These are phyloP conservation scores for Alexandromys fortis DNA, from an alignment of 2,113 vertebrate genomes.

Conservation along the genomic window DNA sequence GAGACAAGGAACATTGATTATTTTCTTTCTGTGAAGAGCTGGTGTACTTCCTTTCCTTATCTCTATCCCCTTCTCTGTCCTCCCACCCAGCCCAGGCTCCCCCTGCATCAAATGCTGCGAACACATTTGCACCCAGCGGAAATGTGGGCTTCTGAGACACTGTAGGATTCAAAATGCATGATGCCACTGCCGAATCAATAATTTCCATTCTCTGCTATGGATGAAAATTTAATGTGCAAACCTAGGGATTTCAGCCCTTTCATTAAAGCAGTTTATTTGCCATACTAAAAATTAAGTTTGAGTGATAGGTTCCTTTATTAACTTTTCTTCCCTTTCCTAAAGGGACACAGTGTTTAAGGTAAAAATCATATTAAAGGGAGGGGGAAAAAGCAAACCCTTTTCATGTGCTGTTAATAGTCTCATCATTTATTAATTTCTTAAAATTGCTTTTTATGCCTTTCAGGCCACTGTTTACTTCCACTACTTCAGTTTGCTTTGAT, in stretches of 20 bases:
- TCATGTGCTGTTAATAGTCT: constrained; percentile 72
- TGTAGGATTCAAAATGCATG: constrained; percentile 71
- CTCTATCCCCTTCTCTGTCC: not conserved
- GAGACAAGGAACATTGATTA: constrained; percentile 23
- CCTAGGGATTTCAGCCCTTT: constrained; percentile 79
- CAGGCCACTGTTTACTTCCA: constrained; percentile 50
- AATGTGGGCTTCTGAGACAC: constrained; percentile 60
- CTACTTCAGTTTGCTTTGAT: constrained; percentile 54
- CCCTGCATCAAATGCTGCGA: constrained; percentile 65
- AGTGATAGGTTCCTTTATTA: constrained; percentile 78
- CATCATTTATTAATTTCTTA: constrained; percentile 72
- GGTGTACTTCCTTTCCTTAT: constrained; percentile 42
- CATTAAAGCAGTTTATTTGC: constrained; percentile 82
- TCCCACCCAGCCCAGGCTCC: constrained; percentile 14
- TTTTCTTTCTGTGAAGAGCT: constrained; percentile 21
- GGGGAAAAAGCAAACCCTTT: constrained; percentile 58
- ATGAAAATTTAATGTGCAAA: constrained; percentile 79
- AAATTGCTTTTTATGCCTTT: constrained; percentile 69
- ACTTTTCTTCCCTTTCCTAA: constrained; percentile 80
- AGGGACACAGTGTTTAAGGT: constrained; percentile 72
- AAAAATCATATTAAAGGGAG: constrained; percentile 62
- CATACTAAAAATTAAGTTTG: constrained; percentile 75
- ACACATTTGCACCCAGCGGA: constrained; percentile 58
- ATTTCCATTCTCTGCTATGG: constrained; percentile 77
- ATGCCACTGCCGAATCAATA: constrained; percentile 79